phyloP scores from a whole-genome alignment of 1,140 invertebrate genomes.

The Leguminivora glycinivorella region DNA sequence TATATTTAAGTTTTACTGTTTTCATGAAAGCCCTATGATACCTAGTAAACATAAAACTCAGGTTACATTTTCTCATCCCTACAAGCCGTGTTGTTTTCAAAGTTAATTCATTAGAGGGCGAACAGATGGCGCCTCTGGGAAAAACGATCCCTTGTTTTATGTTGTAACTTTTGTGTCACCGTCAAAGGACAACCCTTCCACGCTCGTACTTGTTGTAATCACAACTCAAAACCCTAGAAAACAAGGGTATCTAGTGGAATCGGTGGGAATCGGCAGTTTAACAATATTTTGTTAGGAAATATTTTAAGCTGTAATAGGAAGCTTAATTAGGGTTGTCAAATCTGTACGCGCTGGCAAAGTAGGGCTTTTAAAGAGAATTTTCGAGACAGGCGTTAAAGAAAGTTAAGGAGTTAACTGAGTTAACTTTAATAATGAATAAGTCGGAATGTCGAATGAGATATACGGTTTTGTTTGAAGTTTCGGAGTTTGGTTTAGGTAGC shows the following conservation, averaged over 20 bases:
- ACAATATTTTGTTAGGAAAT: conserved; percentile 7
- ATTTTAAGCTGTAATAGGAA: not conserved
- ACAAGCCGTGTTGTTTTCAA: conserved; percentile 27
- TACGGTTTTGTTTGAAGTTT: conserved; percentile 13
- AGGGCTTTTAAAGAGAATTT: conserved; percentile 19
- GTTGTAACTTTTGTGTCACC: conserved; percentile 24
- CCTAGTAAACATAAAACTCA: not conserved
- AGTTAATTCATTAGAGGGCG: conserved; percentile 26
- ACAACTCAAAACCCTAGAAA: not conserved
- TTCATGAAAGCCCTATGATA: not conserved
- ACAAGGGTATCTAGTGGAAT: not conserved
- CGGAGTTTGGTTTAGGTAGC: not conserved
- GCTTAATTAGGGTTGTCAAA: conserved; percentile 24
- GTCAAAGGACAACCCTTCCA: conserved; percentile 25
- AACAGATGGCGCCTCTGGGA: conserved; percentile 28
- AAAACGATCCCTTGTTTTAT: conserved; percentile 28
- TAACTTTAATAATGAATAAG: conserved; percentile 21
- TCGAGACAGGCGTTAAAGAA: conserved; percentile 17
- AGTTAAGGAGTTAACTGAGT: conserved; percentile 1
- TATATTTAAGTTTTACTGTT: not conserved
- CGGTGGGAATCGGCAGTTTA: not conserved
- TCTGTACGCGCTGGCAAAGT: not conserved
- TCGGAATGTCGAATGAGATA: conserved; percentile 22
- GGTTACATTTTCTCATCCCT: conserved; percentile 5
- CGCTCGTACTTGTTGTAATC: conserved; percentile 11